Evolutionary conservation across 2,888 invertebrate genomes (phyloP).

Genomic region (Lithophane socia): DNA sequence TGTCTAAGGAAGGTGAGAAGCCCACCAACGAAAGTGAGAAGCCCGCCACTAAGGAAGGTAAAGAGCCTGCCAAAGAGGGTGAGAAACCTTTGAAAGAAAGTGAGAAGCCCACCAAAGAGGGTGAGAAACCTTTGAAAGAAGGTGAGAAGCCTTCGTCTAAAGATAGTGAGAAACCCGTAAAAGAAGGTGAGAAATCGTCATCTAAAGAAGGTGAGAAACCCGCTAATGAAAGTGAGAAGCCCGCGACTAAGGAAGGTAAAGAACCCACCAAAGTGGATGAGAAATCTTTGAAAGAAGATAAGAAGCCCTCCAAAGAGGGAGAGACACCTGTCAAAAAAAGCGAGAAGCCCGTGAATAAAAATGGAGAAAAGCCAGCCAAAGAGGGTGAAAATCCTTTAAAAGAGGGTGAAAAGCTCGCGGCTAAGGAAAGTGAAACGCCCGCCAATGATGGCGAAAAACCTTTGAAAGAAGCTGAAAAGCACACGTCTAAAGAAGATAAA

Average conservation of each 20-base stretch:
- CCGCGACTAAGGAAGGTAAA: neutral
- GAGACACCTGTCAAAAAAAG: neutral
- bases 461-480: neutral
- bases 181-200: neutral
- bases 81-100: neutral
- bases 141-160: neutral
- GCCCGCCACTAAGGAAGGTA: neutral
- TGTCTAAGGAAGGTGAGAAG: neutral
- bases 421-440: conserved; percentile 9
- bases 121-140: neutral
- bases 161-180: neutral
- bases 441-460: conserved; percentile 31
- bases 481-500: neutral
- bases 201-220: neutral
- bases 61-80: neutral
- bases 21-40: conserved; percentile 11
- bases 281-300: too few species aligned
- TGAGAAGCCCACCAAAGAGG: neutral
- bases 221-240: neutral
- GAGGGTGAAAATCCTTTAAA: neutral
- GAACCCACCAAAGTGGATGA: neutral
- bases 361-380: neutral
- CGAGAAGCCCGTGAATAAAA: neutral
- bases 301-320: neutral
- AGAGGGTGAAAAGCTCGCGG: neutral